Conservation (phyloP, 1,140 invertebrate species). For the Platyscapa corneri region DNA sequence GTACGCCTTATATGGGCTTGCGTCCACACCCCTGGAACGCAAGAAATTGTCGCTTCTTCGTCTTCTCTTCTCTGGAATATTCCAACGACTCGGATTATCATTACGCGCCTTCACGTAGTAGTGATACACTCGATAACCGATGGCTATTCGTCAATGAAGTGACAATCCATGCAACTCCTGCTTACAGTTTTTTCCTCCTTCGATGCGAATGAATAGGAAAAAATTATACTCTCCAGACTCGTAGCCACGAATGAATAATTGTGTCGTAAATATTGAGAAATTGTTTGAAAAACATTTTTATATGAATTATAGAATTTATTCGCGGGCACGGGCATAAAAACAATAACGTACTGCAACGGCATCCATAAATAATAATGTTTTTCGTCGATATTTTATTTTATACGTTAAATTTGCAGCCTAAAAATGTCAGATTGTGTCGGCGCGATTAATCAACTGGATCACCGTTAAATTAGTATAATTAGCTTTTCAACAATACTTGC, state of each 20-base stretch:
- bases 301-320: neutral
- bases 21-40: neutral
- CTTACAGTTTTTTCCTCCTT: neutral
- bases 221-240: neutral
- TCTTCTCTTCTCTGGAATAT: neutral
- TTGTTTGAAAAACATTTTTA: neutral
- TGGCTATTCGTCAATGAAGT: slow-evolving; percentile 1
- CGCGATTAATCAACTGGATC: no score
- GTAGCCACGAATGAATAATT: neutral
- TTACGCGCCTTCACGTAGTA: neutral
- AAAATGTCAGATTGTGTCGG: no score
- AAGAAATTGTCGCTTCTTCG: slow-evolving; percentile 7
- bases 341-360: neutral
- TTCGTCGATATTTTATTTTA: no score
- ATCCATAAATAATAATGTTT: neutral
- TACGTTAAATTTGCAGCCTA: no score
- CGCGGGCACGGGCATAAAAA: neutral
- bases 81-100: slow-evolving; percentile 32
- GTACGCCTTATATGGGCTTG: slow-evolving; percentile 41
- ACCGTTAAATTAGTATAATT: no score
- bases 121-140: neutral
- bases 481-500: no score
- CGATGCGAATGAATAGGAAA: no score
- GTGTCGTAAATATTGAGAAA: slow-evolving; percentile 2
- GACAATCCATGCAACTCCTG: neutral